Evolutionary conservation across 2,888 invertebrate genomes (phyloP).

Genomic region (Cecidostiba fungosa): DNA sequence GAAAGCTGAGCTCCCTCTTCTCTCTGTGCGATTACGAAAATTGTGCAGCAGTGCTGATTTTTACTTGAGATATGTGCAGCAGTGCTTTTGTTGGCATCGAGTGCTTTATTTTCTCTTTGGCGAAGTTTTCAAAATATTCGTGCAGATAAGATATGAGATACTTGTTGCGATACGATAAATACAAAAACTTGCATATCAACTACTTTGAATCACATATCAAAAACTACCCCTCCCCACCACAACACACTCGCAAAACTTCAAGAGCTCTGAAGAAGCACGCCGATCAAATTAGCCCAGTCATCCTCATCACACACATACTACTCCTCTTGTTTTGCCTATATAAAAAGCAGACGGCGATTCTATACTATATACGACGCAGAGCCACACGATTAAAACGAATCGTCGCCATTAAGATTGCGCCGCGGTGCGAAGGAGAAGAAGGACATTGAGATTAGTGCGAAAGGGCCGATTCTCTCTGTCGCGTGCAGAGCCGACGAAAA

Average conservation of each 20-base stretch:
- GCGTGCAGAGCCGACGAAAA: conserved; percentile 1
- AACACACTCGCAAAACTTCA: neutral
- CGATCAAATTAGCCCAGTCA: conserved; percentile 1
- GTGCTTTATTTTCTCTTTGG: neutral
- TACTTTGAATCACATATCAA: no score
- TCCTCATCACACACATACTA: neutral
- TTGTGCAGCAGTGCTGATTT: neutral
- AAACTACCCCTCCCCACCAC: neutral
- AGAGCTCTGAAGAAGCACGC: neutral
- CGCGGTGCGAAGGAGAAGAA: neutral
- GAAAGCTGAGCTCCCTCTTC: neutral
- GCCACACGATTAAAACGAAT: neutral
- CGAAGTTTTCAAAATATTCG: no score
- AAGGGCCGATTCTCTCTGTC: neutral
- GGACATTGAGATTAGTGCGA: conserved; percentile 40
- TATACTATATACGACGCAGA: neutral
- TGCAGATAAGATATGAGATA: no score
- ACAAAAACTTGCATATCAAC: no score
- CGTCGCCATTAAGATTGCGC: conserved; percentile 14
- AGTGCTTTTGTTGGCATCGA: neutral
- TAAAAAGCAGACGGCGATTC: neutral
- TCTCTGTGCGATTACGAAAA: neutral
- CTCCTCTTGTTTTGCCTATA: neutral
- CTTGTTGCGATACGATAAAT: no score
- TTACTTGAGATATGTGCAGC: neutral